Percentiles rank a stretch among this genome's conserved stretches.
phyloP scores from a whole-genome alignment of 2,797 vertebrate genomes.

The Helostoma temminkii region DNA sequence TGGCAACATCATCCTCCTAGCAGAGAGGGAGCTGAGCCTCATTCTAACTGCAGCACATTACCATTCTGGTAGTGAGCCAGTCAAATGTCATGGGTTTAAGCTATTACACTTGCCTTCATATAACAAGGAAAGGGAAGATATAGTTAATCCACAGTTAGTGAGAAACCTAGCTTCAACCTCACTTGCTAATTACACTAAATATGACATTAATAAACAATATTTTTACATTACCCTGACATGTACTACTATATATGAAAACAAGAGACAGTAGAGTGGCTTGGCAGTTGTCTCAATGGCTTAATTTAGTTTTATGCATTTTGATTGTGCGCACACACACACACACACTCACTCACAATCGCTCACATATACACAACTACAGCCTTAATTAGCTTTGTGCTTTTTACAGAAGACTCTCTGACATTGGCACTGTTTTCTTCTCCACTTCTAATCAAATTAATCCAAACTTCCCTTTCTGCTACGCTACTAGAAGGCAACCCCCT shows the following conservation, averaged over 20 bases:
- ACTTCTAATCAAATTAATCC: conserved; percentile 74
- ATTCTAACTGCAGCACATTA: conserved; percentile 41
- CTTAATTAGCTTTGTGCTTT: conserved; percentile 76
- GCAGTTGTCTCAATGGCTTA: conserved; percentile 38
- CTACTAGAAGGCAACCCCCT: conserved; percentile 23
- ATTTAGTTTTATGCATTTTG: conserved; percentile 61
- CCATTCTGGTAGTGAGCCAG: conserved; percentile 52
- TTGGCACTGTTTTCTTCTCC: conserved; percentile 61
- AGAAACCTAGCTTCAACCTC: conserved; percentile 13
- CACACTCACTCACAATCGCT: too few relatives aligned
- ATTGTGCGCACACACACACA: conserved; percentile 28
- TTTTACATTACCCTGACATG: conserved; percentile 39
- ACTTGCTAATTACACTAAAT: conserved; percentile 52
- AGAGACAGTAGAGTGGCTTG: conserved; percentile 5
- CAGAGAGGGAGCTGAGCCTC: conserved; percentile 34
- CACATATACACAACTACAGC: conserved; percentile 11
- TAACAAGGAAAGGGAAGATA: conserved; percentile 32
- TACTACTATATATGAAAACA: conserved; percentile 30
- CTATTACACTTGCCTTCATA: conserved; percentile 30
- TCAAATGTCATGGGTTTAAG: conserved; percentile 66
- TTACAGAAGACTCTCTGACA: conserved; percentile 66
- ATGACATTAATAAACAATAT: conserved; percentile 46
- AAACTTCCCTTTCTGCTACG: conserved; percentile 54
- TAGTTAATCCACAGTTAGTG: conserved; percentile 44
- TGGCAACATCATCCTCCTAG: conserved; percentile 52